These are phyloP conservation scores for Atherinomorus stipes DNA, from an alignment of 2,113 vertebrate genomes.

Conservation along the genomic window DNA sequence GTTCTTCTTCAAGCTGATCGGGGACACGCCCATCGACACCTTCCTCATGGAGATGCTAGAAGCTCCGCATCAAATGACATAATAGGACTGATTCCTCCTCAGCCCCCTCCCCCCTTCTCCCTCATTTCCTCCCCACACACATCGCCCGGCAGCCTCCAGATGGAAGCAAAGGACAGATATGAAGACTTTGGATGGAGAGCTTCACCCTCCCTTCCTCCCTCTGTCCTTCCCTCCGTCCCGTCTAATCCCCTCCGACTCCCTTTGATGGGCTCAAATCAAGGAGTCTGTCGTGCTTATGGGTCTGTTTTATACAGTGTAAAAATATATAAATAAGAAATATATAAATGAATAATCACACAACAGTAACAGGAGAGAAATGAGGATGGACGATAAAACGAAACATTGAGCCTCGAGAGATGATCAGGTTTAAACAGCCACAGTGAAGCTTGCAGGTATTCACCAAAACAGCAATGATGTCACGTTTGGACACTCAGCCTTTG, in stretches of 20 bases:
- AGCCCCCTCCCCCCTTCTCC: not conserved
- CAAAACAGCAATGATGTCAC: slow-evolving; percentile 54
- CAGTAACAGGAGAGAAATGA: slow-evolving; percentile 59
- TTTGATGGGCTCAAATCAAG: slow-evolving; percentile 54
- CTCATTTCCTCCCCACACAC: not conserved
- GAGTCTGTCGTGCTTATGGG: slow-evolving; percentile 59
- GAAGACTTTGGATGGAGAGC: slow-evolving; percentile 54
- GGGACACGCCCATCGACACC: slow-evolving; percentile 99
- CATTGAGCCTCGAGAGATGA: slow-evolving; percentile 68
- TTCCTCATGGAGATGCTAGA: slow-evolving; percentile 99
- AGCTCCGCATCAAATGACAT: slow-evolving; percentile 98
- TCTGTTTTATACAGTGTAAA: slow-evolving; percentile 85
- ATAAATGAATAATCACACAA: slow-evolving; percentile 46
- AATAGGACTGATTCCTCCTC: slow-evolving; percentile 67
- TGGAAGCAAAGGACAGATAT: slow-evolving; percentile 61
- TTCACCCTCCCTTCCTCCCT: not conserved
- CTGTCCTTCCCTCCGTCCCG: not conserved
- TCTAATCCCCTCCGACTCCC: not conserved
- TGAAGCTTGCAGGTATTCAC: slow-evolving; percentile 38
- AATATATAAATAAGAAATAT: slow-evolving; percentile 81
- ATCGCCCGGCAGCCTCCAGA: slow-evolving; percentile 18
- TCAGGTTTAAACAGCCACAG: slow-evolving; percentile 53
- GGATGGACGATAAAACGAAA: slow-evolving; percentile 51
- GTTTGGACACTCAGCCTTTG: slow-evolving; percentile 56
- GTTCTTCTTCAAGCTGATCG: slow-evolving; percentile 99